Base-by-base conservation (phyloP, 2,113 vertebrate species). In the Oenanthe oenanthe region DNA sequence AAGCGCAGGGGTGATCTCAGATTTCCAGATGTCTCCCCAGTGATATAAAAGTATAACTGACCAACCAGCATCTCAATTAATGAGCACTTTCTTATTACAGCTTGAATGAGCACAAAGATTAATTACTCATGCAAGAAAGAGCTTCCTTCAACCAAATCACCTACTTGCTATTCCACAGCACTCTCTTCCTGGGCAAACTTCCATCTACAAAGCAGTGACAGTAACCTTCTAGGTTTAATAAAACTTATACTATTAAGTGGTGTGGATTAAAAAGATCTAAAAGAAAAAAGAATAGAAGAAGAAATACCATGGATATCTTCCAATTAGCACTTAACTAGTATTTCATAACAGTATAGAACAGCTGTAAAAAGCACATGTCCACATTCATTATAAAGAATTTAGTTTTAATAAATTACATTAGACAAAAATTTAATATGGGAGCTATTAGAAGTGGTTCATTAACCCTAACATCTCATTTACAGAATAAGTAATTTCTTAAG, bases 301-400 rank as follows among this genome's bases (percentile, higher is more conserved):
- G 12, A 77, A 72, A 70, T 17, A 75, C 34, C 13, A 45, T 6
- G 36, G 17, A 53, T 26, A 51, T 47, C 34, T 42, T 70, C 58
- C 70, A 26, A 93, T 81, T 79, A 85, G 78, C 38, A 70, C 40
- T 84, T 71, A 92, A 70, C 20, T 66, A 79, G 12, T 74, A 92
- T 25, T 85, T 88, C 66, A 82, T 88, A 74, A 81, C 13, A 29
- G 62, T 53, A 53, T 40, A 48, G 40, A 74, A 94, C 87, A 93
- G 78, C 45, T 85, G 51, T 82, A 90, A 94, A 88, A 93, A 94
- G 47, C 60, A 94, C 79, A 88, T 82, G 82, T 84, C 66, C 85
- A 91, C 85, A 60, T 93, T 85, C 92, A 94, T 96, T 93, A 92
- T 36, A 92, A 95, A 96, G 54, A 90, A 85, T 83, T 90, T 82